These are phyloP conservation scores for Gymnodraco acuticeps DNA, from an alignment of 2,797 vertebrate species.

Conservation along the genomic window DNA sequence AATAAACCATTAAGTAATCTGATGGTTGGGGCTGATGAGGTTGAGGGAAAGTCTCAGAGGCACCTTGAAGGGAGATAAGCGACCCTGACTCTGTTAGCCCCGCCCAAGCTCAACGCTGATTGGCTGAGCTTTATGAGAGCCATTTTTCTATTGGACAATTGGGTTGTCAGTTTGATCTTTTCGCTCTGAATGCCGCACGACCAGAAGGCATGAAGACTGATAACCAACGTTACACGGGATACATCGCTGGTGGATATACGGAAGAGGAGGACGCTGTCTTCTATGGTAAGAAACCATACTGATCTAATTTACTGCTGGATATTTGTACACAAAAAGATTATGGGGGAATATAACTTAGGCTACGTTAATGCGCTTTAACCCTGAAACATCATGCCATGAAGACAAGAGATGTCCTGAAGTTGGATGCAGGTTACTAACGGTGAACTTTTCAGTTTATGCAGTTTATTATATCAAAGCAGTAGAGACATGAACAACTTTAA, in stretches of 20 bases:
- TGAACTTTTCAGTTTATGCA: not conserved
- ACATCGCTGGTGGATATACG: conserved; percentile 38
- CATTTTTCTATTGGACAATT: conserved; percentile 50
- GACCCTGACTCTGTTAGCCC: not conserved
- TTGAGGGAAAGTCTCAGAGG: not conserved
- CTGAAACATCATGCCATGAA: not conserved
- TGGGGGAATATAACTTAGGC: not conserved
- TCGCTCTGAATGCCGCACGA: conserved; percentile 49
- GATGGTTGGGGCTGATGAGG: conserved; percentile 2
- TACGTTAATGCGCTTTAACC: not conserved
- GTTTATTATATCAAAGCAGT: not conserved
- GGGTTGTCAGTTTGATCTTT: conserved; percentile 41
- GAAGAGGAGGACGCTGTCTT: conserved; percentile 55
- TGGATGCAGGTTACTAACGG: conserved; percentile 22
- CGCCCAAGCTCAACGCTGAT: conserved; percentile 49
- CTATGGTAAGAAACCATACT: conserved; percentile 69
- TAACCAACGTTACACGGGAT: conserved; percentile 33
- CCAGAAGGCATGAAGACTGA: conserved; percentile 60
- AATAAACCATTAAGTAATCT: not conserved
- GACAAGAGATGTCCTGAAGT: conserved; percentile 44
- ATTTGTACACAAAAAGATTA: not conserved
- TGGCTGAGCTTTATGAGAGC: conserved; percentile 40
- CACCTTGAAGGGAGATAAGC: conserved; percentile 34
- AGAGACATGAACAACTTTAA: conserved; percentile 5
- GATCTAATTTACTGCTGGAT: not conserved